Base-by-base conservation (phyloP, 1,140 invertebrate genomes). In the Phymastichus coffea region DNA sequence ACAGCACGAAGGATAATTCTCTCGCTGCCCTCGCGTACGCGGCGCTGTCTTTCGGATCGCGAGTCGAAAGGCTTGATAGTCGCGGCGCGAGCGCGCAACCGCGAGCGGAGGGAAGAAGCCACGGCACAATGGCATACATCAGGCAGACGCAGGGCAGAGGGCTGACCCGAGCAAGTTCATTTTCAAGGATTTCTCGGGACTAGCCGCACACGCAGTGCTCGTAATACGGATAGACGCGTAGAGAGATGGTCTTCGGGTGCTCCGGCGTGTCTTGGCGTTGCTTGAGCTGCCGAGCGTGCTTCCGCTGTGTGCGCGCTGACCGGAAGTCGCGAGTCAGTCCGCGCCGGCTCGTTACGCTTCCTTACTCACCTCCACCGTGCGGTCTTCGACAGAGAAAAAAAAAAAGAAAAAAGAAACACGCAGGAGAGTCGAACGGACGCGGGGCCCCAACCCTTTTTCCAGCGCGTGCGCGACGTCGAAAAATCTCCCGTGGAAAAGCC, bases 321-420 rank as follows among this genome's bases (percentile, higher is more conserved):
- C 73, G 73, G 73, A 75, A 75, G 69, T 72, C 70, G 71, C 73
- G 69, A 71, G 69, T 72, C 70, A 70, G 26, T 70, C 64, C 67
- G 66, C 65, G 64, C 57, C 65, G 67, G n/a, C n/a, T 22, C 72
- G 72, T 74, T 72, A 74, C 72, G 72, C 72, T 74, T 70, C 70
- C 72, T 72, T 72, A 74, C 67, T 68, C 68, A 70, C 70, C 68
- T 68, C 66, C 67, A 66, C 69, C 66, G n/a, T n/a, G n/a, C n/a
- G n/a, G n/a, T n/a, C n/a, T n/a, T n/a, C n/a, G n/a, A n/a, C n/a
- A 9, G 8, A 44, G 10, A 19, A 43, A 17, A 43, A 20, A 23
- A 14, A 20, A 20, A 12, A 43, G 6, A 30, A 12, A 12, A 30
- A 30, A 30, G 12, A 30, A 6, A 8, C 6, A 12, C 12, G 28